A percentile compares a stretch with the other conserved stretches of the same genome.
phyloP scores from a whole-genome alignment of 2,113 vertebrate genomes.

The Cheilinus undulatus region DNA sequence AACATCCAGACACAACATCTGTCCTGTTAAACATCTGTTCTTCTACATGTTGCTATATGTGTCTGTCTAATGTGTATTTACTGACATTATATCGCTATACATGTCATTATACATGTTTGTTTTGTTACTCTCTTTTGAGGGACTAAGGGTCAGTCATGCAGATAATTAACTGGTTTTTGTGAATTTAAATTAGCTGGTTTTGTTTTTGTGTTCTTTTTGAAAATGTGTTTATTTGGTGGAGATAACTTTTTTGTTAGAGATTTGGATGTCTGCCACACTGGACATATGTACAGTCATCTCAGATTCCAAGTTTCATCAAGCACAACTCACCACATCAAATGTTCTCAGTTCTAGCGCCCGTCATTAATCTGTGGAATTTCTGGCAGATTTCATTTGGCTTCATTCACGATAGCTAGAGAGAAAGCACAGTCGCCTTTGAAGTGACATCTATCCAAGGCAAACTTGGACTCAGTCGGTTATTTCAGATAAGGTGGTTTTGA shows the following conservation, averaged over 20 bases:
- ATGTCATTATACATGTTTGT: slow-evolving; percentile 74
- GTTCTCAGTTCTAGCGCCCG: slow-evolving; percentile 63
- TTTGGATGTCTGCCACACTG: slow-evolving; percentile 67
- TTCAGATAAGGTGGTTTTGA: slow-evolving; percentile 54
- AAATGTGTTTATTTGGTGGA: slow-evolving; percentile 59
- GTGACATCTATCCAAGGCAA: slow-evolving; percentile 66
- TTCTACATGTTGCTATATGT: slow-evolving; percentile 68
- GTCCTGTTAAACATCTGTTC: slow-evolving; percentile 61
- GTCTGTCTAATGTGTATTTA: slow-evolving; percentile 64
- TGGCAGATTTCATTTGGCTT: slow-evolving; percentile 69
- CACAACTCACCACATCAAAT: slow-evolving; percentile 61
- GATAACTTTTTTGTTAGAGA: slow-evolving; percentile 67
- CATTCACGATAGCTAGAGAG: slow-evolving; percentile 50
- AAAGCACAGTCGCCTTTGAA: slow-evolving; percentile 61
- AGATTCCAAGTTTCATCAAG: slow-evolving; percentile 66
- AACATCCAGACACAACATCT: slow-evolving; percentile 46
- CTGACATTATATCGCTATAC: slow-evolving; percentile 63
- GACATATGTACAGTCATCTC: slow-evolving; percentile 61
- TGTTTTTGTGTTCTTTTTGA: slow-evolving; percentile 58
- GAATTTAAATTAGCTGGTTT: slow-evolving; percentile 39
- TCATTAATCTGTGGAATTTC: slow-evolving; percentile 54
- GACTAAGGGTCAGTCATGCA: slow-evolving; percentile 31
- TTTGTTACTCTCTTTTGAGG: slow-evolving; percentile 54
- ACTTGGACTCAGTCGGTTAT: slow-evolving; percentile 60
- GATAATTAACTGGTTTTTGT: slow-evolving; percentile 29